Evolutionary conservation across 2,888 invertebrate genomes (phyloP).

Genomic region (Toxonevra muliebris): DNA sequence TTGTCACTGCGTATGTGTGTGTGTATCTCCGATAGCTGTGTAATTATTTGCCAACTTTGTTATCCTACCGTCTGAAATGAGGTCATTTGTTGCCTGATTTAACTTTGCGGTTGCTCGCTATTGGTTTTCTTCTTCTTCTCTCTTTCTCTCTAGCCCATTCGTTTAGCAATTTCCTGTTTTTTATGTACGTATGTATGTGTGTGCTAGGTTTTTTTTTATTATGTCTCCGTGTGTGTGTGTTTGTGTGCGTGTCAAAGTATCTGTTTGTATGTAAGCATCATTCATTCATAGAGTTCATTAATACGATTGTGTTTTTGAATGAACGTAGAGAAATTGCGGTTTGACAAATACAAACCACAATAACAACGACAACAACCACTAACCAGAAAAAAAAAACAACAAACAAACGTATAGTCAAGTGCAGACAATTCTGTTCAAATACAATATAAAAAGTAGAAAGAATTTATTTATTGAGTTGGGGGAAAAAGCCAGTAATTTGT

Average conservation of each 20-base stretch:
- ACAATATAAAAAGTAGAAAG: too few relatives aligned
- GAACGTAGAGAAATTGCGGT: background rate
- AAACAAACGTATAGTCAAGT: too few relatives aligned
- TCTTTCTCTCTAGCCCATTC: background rate
- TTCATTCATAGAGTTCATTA: constrained; percentile 5
- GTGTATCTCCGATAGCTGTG: background rate
- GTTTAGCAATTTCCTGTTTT: background rate
- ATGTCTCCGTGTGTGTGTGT: background rate
- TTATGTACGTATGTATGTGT: background rate
- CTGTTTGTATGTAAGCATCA: constrained; percentile 12
- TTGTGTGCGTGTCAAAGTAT: constrained; percentile 10
- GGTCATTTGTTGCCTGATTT: constrained; percentile 18
- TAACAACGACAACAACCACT: too few relatives aligned
- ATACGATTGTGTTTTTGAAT: constrained; percentile 26
- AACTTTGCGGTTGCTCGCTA: constrained; percentile 10
- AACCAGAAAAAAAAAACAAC: too few relatives aligned
- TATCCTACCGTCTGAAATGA: background rate
- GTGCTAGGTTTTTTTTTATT: too few relatives aligned
- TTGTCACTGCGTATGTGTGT: constrained; percentile 6
- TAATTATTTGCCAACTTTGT: constrained; percentile 14
- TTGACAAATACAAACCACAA: too few relatives aligned
- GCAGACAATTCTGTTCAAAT: too few relatives aligned
- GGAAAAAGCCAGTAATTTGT: too few relatives aligned
- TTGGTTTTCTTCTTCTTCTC: background rate
- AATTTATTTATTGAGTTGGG: too few relatives aligned